These are phyloP conservation scores for Parthenolecanium corni DNA, from an alignment of 2,888 invertebrate genomes.

Conservation along the genomic window DNA sequence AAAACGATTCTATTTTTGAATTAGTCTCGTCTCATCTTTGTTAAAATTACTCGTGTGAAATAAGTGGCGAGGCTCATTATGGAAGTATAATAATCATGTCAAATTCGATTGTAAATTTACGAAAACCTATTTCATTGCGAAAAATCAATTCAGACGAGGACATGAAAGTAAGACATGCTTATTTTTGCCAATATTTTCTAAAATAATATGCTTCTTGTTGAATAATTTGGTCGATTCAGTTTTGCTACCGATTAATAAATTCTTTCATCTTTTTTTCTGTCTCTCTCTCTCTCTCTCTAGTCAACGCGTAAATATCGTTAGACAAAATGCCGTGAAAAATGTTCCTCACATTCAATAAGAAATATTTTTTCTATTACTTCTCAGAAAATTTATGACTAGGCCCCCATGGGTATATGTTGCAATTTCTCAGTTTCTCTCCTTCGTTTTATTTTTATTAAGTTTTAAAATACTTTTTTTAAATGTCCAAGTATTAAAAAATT, in stretches of 20 bases:
- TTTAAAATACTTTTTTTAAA: no score
- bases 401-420: no score
- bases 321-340: not conserved
- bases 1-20: no score
- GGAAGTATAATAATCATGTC: not conserved
- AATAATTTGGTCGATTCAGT: not conserved
- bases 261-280: not conserved
- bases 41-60: no score
- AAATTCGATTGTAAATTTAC: not conserved
- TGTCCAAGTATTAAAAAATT: no score
- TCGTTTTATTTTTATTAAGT: no score
- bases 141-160: not conserved
- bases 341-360: not conserved
- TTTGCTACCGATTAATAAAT: not conserved
- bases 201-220: not conserved
- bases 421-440: no score
- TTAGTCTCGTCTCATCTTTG: no score
- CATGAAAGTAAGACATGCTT: not conserved
- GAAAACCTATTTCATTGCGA: not conserved
- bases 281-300: not conserved
- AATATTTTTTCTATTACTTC: not conserved
- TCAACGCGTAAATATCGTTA: not conserved
- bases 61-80: no score
- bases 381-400: no score
- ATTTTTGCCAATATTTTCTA: not conserved